Evolutionary conservation across 2,888 invertebrate genomes (phyloP).

Genomic region (Aethes cnicana): DNA sequence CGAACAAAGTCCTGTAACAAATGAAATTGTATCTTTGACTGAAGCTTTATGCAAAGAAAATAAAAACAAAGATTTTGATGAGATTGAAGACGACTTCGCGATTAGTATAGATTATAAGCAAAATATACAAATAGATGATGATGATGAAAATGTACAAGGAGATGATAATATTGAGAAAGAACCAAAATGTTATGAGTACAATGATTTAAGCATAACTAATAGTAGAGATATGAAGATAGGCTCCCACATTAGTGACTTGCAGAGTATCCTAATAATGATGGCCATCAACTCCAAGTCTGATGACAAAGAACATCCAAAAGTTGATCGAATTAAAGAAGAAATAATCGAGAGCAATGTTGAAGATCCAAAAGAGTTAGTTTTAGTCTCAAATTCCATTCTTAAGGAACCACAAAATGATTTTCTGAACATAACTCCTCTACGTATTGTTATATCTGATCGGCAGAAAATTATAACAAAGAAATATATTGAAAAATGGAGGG

Average conservation of each 20-base stretch:
- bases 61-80: conserved; percentile 47
- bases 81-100: conserved; percentile 43
- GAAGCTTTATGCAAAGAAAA: conserved; percentile 28
- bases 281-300: conserved; percentile 52
- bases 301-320: conserved; percentile 37
- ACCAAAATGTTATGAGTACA: conserved; percentile 47
- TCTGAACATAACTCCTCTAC: conserved; percentile 54
- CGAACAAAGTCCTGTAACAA: background rate
- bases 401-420: conserved; percentile 33
- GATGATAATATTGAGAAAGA: conserved; percentile 37
- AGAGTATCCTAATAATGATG: conserved; percentile 67
- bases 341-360: background rate
- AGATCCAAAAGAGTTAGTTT: conserved; percentile 3
- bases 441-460: conserved; percentile 46
- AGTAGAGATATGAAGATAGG: conserved; percentile 31
- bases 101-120: conserved; percentile 12
- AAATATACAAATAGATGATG: conserved; percentile 34
- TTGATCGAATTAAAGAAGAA: conserved; percentile 19
- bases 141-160: conserved; percentile 37
- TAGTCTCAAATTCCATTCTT: conserved; percentile 20
- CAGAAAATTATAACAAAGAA: conserved; percentile 53
- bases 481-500: conserved; percentile 62
- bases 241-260: conserved; percentile 49
- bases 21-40: background rate
- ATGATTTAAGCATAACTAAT: conserved; percentile 34